These are phyloP conservation scores for Brachyhypopomus gauderio DNA, from an alignment of 2,113 vertebrate genomes.

Conservation along the genomic window DNA sequence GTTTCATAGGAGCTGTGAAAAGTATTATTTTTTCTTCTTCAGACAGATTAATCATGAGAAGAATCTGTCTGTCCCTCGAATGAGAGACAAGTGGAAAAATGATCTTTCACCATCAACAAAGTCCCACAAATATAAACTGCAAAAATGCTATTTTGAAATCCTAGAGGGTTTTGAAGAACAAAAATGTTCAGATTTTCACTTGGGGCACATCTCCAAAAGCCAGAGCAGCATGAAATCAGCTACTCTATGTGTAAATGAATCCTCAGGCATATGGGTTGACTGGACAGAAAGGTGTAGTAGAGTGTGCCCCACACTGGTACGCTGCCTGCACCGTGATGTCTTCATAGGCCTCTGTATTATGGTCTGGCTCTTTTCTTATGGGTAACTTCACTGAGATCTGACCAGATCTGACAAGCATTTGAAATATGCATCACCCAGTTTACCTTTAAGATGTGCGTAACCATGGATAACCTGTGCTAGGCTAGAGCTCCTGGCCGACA, in stretches of 20 bases:
- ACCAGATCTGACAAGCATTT: conserved; percentile 29
- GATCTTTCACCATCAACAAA: conserved; percentile 39
- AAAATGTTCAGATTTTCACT: conserved; percentile 58
- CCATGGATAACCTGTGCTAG: background rate
- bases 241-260: conserved; percentile 76
- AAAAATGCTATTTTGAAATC: conserved; percentile 59
- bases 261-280: conserved; percentile 60
- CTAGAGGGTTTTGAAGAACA: conserved; percentile 61
- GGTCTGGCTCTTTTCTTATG: conserved; percentile 47
- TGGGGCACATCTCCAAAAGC: conserved; percentile 63
- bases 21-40: conserved; percentile 1
- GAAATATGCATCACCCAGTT: conserved; percentile 39
- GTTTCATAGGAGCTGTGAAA: background rate
- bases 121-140: conserved; percentile 51
- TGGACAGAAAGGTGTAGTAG: conserved; percentile 48
- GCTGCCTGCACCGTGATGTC: conserved; percentile 47
- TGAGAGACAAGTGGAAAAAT: conserved; percentile 31
- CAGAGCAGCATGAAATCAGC: conserved; percentile 69
- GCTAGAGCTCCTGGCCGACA: background rate
- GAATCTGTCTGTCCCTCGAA: background rate
- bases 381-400: conserved; percentile 39
- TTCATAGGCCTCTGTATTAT: conserved; percentile 56
- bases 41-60: background rate
- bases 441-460: conserved; percentile 16
- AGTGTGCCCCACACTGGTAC: conserved; percentile 42